Conservation (phyloP, 2,113 vertebrate genomes). For the Synodontis membranacea region DNA sequence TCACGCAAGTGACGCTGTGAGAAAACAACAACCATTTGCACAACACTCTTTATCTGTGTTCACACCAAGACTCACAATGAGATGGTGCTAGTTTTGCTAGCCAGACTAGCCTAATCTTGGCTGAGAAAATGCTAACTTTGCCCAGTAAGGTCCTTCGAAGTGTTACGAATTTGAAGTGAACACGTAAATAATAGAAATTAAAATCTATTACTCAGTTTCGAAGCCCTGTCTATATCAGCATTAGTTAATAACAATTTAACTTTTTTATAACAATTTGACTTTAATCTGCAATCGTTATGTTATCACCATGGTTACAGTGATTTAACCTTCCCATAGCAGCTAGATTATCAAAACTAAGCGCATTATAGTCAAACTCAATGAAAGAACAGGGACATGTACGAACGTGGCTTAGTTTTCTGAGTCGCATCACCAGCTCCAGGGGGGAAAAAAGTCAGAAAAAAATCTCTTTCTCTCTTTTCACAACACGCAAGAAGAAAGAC, state of each 20-base stretch:
- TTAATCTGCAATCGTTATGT: background rate
- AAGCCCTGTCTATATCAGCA: background rate
- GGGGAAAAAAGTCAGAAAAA: background rate
- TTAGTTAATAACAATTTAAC: no score
- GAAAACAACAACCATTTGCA: background rate
- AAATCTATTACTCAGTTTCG: background rate
- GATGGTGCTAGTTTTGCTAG: background rate
- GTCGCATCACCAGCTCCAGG: background rate
- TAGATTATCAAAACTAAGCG: background rate
- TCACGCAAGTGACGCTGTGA: background rate
- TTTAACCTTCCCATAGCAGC: background rate
- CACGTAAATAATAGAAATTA: background rate
- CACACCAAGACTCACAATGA: background rate
- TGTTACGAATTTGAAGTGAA: background rate
- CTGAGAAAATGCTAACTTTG: background rate
- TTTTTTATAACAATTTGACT: no score
- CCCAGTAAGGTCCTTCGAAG: background rate
- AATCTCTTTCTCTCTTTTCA: background rate
- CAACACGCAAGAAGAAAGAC: conserved; percentile 6
- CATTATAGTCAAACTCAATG: background rate
- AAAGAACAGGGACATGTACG: background rate
- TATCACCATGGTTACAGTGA: background rate
- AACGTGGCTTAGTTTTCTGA: background rate
- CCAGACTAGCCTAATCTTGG: background rate
- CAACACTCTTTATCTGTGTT: background rate